Conservation (phyloP, 2,113 vertebrate species). For the Regulus satrapa region DNA sequence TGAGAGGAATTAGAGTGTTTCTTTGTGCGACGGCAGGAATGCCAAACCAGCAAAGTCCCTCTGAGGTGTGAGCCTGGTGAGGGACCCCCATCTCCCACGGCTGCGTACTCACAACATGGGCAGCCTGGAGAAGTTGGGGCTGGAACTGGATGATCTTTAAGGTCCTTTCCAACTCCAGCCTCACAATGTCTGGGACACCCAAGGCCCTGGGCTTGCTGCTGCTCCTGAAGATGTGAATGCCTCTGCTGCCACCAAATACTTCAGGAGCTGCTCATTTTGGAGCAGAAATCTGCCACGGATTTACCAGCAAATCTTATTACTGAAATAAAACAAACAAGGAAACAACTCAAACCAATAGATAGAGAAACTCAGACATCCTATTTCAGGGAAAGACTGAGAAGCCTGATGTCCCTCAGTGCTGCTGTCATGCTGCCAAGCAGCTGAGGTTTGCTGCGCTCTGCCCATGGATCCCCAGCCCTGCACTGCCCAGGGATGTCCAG, state of each 20-base stretch:
- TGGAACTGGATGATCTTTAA: neutral
- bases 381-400: neutral
- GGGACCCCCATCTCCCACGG: neutral
- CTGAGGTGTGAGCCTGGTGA: neutral
- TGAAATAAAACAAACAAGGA: neutral
- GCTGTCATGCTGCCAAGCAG: neutral
- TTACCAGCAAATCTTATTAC: neutral
- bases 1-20: neutral
- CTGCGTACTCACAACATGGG: fast-evolving
- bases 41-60: neutral
- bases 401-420: fast-evolving
- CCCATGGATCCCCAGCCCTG: too few species aligned
- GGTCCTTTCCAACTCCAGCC: neutral
- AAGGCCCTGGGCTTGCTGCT: neutral
- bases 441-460: too few species aligned
- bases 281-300: neutral
- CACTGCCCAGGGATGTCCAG: neutral
- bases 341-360: neutral
- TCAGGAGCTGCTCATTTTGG: neutral
- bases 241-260: neutral
- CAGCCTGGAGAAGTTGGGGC: neutral
- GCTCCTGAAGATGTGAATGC: neutral
- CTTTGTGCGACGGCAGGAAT: neutral
- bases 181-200: neutral
- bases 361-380: neutral